These are phyloP conservation scores for Xiphorhynchus erythropygius DNA, from an alignment of 2,797 vertebrate species.

Conservation along the genomic window DNA sequence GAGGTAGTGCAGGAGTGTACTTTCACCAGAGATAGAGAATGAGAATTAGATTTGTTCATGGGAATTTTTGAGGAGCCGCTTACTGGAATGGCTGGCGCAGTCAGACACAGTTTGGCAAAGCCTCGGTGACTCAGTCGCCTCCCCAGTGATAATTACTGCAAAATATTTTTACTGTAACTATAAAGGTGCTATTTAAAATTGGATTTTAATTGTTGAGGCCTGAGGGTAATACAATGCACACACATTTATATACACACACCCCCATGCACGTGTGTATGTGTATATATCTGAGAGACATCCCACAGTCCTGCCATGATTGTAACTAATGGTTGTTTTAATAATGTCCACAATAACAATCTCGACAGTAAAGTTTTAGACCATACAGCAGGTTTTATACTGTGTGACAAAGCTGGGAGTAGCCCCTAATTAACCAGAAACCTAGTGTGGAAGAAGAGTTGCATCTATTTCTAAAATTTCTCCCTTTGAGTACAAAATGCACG, in stretches of 20 bases:
- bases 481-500: neutral
- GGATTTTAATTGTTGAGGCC: neutral
- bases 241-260: too few species aligned
- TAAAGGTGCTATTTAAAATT: neutral
- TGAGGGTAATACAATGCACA: neutral
- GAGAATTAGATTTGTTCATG: neutral
- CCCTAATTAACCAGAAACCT: neutral
- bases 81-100: neutral
- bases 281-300: neutral
- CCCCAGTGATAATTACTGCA: neutral
- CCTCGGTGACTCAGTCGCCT: neutral
- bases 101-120: neutral
- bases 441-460: neutral
- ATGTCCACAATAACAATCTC: neutral
- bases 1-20: neutral
- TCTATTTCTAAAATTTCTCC: neutral
- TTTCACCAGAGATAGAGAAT: neutral
- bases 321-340: neutral
- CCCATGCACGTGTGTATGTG: rapidly evolving
- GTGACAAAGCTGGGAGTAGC: neutral
- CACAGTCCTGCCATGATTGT: neutral
- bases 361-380: neutral
- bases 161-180: neutral
- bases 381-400: neutral
- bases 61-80: neutral